These are phyloP conservation scores for Phrynocephalus guinanensis DNA, from an alignment of 2,797 vertebrate genomes.

Conservation along the genomic window DNA sequence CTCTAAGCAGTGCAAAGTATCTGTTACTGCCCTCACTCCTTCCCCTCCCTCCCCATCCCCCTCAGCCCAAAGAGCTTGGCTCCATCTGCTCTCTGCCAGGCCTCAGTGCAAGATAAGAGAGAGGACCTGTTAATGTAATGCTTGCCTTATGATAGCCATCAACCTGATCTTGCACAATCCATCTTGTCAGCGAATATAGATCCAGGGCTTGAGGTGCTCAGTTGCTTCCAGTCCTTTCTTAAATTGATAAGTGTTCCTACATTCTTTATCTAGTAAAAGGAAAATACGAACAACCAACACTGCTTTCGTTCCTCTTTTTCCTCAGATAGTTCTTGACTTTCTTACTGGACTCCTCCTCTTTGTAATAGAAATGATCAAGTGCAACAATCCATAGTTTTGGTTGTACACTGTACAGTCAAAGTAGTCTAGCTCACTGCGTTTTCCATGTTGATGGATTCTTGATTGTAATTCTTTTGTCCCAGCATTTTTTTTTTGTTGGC, in stretches of 20 bases:
- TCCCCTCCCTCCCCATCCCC: constrained; percentile 41
- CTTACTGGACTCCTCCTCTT: no score
- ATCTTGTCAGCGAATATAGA: constrained; percentile 39
- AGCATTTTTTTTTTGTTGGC: no score
- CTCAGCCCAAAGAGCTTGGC: constrained; percentile 27
- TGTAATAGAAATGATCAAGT: no score
- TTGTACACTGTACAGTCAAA: no score
- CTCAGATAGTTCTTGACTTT: no score
- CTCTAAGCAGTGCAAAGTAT: not conserved
- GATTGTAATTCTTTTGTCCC: no score
- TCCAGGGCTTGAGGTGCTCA: constrained; percentile 31
- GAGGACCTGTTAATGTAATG: constrained; percentile 36
- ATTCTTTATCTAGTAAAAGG: constrained; percentile 7
- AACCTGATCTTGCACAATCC: constrained; percentile 41
- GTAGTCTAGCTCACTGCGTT: no score
- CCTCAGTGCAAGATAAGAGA: constrained; percentile 37
- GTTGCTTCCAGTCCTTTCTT: constrained; percentile 46
- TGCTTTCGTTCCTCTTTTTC: not conserved
- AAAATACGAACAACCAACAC: not conserved
- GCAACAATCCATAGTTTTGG: no score
- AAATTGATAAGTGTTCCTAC: not conserved
- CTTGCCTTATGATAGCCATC: constrained; percentile 47
- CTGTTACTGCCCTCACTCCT: not conserved
- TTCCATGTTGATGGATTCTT: no score
- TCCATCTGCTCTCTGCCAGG: constrained; percentile 23